Evolutionary conservation across 2,113 vertebrate species (phyloP), one percentile per base, ranked within the genome.

Genomic region (Rhinichthys klamathensis): DNA sequence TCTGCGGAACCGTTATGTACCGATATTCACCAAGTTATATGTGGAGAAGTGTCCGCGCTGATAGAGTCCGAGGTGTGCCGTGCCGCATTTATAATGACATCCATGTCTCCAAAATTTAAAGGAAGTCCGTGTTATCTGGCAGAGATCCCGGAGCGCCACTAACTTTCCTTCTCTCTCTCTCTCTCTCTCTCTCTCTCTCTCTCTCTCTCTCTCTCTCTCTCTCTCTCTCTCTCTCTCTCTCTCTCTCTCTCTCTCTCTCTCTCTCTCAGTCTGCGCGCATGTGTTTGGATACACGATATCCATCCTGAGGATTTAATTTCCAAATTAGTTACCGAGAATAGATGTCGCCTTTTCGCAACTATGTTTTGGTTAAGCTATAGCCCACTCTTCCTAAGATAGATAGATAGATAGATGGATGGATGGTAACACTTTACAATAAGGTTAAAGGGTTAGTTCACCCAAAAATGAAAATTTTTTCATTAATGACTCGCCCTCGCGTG

Each of bases 21-120:
- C 9, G 27, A 1, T 54, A 58, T 67, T 58, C 25, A 32, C n/a
- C n/a, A 63, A 56, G 65, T 35, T 27, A 7, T 41, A 9, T 10
- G 9, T 7, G 58, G 44, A 30, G 54, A 41, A 51, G 61, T 81
- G 41, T 6, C 58, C n/a, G 32, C 4, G 13, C 15, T 16, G 23
- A 11, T 67, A 16, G 44, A 21, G 78, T 46, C 12, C 30, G 25
- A 46, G 51, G 9, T 25, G 16, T 38, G 30, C 11, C 35, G 21
- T 41, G 60, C 61, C 25, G 70, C n/a, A 75, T 90, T 92, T 94
- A 93, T 89, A 90, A 91, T 49, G 41, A 23, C 79, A 81, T 51
- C 25, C 79, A 81, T 69, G 61, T 69, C 18, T 69, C 61, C 49
- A n/a, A 2, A 54, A 32, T 54, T n/a, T 4, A 21, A 67, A 81